Base-by-base conservation (phyloP, 2,888 invertebrate genomes). In the Lagria hirta region DNA sequence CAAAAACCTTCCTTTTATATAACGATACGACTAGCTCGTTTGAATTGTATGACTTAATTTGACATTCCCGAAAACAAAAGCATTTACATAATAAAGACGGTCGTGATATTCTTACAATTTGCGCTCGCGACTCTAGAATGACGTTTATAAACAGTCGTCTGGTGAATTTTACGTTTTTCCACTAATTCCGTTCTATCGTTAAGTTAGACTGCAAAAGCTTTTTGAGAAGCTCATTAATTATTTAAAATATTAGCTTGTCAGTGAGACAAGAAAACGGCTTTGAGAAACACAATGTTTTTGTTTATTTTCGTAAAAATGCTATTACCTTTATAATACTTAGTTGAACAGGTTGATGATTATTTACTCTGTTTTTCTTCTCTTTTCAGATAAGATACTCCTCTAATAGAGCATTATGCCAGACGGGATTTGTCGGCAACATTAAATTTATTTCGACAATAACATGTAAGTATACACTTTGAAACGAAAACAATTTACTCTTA, bases 31-130 rank as follows among this genome's bases (percentile, higher is more conserved):
- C 42, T 28, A 43, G 35, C 42, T 35, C 16, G 3, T 26, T 27
- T 11, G 28, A 42, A 42, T 34, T 34, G 42, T 34, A 33, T 17
- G 24, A 29, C 27, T 45, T 51, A 51, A 49, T 43, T 43, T 46
- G 49, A 43, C 46, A 46, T 43, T 37, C 40, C 30, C 34, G 29
- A 35, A 48, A 51, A 49, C 43, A 49, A 32, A 35, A 48, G 26
- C 44, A 51, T 49, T 49, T 51, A 44, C 51, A 51, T 51, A 47
- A 51, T 46, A 51, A 51, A 49, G 42, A 47, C 43, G 22, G 29
- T 34, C 33, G 34, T 37, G 51, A 48, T 40, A 37, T 49, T 49
- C 43, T 45, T 48, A 36, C 42, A 43, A 28, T 42, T 43, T 43
- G 28, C 37, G 17, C 30, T 12, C 10, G 20, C 11, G 42, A 24